phyloP scores from a whole-genome alignment of 2,797 vertebrate species.

The Pseudotriccus pelzelni region DNA sequence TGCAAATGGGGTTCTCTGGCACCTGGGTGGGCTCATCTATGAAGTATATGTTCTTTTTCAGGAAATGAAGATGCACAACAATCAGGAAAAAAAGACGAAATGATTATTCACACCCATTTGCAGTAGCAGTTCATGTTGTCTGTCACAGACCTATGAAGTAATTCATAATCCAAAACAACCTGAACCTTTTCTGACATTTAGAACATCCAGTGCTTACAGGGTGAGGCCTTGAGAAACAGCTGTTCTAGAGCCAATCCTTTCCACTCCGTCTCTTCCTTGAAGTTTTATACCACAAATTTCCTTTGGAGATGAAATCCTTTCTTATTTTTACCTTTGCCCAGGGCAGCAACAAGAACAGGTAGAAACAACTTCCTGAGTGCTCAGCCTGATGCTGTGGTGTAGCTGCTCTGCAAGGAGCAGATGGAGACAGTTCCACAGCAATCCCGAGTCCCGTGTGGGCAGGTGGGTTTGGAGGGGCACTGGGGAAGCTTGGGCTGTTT shows the following conservation, averaged over 20 bases:
- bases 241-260: background rate
- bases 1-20: background rate
- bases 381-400: background rate
- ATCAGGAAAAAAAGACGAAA: accelerated
- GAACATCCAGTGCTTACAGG: background rate
- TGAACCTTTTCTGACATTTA: background rate
- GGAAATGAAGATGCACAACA: background rate
- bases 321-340: background rate
- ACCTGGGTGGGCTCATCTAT: background rate
- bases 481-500: background rate
- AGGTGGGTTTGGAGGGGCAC: background rate
- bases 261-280: background rate
- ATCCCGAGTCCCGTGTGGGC: background rate
- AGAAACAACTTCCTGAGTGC: background rate
- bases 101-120: background rate
- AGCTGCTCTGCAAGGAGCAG: background rate
- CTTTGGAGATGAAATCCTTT: background rate
- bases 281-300: background rate
- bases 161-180: background rate
- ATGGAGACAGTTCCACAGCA: background rate
- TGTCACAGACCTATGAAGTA: background rate
- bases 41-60: background rate
- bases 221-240: background rate
- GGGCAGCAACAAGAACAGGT: background rate
- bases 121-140: background rate